Evolutionary conservation across 1,140 invertebrate genomes (phyloP).

Genomic region (Drosophila pectinifera): DNA sequence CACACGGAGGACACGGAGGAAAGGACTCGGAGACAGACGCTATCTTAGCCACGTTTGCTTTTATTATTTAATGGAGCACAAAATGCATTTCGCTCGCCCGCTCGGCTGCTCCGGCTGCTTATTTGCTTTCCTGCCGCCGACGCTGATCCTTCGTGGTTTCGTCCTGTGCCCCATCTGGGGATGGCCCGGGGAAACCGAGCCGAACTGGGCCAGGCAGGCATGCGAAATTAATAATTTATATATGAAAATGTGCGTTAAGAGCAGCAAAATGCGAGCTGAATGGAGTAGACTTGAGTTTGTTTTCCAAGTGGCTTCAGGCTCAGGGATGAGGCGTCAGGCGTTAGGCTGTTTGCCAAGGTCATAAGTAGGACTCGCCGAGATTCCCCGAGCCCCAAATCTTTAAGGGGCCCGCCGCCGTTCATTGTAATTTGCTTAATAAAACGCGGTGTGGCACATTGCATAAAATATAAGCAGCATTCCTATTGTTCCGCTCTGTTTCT

Average conservation of each 20-base stretch:
- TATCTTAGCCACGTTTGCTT: conserved; percentile 81
- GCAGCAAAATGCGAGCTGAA: conserved; percentile 47
- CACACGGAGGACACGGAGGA: conserved; percentile 55
- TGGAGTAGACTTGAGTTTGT: conserved; percentile 59
- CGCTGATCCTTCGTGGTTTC: conserved; percentile 28
- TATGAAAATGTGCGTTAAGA: conserved; percentile 84
- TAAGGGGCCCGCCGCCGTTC: conserved; percentile 41
- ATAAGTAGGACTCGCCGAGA: conserved; percentile 77
- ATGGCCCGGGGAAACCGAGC: conserved; percentile 5
- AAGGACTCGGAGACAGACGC: conserved; percentile 59
- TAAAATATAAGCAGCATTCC: conserved; percentile 72
- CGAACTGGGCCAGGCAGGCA: conserved; percentile 53
- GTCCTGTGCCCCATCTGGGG: conserved; percentile 16
- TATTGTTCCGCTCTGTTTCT: conserved; percentile 46
- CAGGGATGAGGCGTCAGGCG: conserved; percentile 55
- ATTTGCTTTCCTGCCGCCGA: conserved; percentile 27
- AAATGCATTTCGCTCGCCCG: conserved; percentile 75
- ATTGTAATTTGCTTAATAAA: conserved; percentile 82
- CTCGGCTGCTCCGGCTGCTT: conserved; percentile 23
- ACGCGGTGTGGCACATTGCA: conserved; percentile 80
- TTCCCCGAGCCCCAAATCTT: conserved; percentile 29
- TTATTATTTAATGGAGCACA: conserved; percentile 84
- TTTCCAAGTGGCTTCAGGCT: conserved; percentile 77
- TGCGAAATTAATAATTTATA: conserved; percentile 83
- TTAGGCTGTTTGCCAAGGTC: conserved; percentile 81